phyloP scores from a whole-genome alignment of 2,888 invertebrate genomes.

The Euplagia quadripunctaria region DNA sequence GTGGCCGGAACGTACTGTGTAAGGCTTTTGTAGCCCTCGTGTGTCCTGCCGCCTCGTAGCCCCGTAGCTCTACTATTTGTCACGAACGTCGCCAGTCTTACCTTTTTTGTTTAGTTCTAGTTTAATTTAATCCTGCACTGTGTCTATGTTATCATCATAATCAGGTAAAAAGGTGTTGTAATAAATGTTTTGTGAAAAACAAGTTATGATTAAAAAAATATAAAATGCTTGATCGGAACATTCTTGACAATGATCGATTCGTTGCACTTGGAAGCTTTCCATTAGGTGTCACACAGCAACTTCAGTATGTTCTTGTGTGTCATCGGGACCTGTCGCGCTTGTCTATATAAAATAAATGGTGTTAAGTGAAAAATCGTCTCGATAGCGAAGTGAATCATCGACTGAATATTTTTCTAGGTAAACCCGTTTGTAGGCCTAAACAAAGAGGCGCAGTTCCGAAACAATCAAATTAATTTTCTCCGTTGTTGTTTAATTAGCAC shows the following conservation, averaged over 20 bases:
- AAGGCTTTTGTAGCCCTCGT: conserved; percentile 30
- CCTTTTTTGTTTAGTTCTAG: no score
- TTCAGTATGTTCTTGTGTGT: conserved; percentile 72
- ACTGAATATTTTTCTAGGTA: conserved; percentile 78
- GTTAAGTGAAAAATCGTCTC: conserved; percentile 62
- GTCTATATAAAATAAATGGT: conserved; percentile 62
- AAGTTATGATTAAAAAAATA: not conserved
- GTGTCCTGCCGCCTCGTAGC: conserved; percentile 29
- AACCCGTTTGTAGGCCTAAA: conserved; percentile 72
- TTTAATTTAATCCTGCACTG: no score
- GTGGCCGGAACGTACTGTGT: conserved; percentile 34
- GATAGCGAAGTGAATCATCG: conserved; percentile 63
- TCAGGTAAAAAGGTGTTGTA: not conserved
- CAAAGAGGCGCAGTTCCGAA: conserved; percentile 84
- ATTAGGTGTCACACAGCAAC: conserved; percentile 31
- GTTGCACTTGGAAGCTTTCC: conserved; percentile 25
- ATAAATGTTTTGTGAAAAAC: not conserved
- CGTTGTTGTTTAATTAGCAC: conserved; percentile 87
- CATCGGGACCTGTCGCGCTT: conserved; percentile 63
- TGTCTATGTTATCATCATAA: not conserved
- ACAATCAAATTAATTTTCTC: conserved; percentile 87
- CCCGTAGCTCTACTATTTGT: not conserved
- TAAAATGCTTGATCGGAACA: not conserved
- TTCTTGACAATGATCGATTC: not conserved
- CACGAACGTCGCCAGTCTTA: no score